Conservation (phyloP, 2,113 vertebrate species). For the Syngnathus typhle region DNA sequence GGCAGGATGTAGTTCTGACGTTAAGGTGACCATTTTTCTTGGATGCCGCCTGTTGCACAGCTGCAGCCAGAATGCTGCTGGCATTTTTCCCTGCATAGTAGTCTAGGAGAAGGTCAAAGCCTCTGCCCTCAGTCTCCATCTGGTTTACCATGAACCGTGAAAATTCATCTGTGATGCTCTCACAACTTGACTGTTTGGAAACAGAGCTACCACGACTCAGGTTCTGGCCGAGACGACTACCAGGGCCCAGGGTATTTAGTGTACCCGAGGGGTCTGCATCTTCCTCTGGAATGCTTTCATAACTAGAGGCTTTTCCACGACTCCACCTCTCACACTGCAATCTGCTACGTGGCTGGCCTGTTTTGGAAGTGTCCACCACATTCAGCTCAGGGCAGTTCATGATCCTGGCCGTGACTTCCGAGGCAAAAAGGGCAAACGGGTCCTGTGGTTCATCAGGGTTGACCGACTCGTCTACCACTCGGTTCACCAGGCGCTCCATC, state of each 20-base stretch:
- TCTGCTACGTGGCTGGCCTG: constrained; percentile 80
- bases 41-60: constrained; percentile 83
- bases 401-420: constrained; percentile 89
- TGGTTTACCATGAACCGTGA: constrained; percentile 97
- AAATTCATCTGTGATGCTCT: constrained; percentile 97
- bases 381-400: constrained; percentile 88
- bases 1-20: constrained; percentile 76
- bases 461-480: constrained; percentile 88
- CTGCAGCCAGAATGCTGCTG: constrained; percentile 83
- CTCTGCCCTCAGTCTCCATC: constrained; percentile 93
- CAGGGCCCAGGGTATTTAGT: constrained; percentile 72
- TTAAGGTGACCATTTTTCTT: constrained; percentile 84
- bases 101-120: constrained; percentile 89
- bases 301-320: constrained; percentile 85
- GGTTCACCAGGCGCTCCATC: constrained; percentile 91
- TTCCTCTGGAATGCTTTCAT: constrained; percentile 94
- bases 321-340: constrained; percentile 88
- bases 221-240: constrained; percentile 78
- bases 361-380: constrained; percentile 80
- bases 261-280: constrained; percentile 70
- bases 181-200: constrained; percentile 96
- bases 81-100: constrained; percentile 97
- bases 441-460: constrained; percentile 84
- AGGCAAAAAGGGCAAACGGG: constrained; percentile 83
- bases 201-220: constrained; percentile 89